Conservation (phyloP, 2,797 vertebrate species). For the Megaceryle alcyon region DNA sequence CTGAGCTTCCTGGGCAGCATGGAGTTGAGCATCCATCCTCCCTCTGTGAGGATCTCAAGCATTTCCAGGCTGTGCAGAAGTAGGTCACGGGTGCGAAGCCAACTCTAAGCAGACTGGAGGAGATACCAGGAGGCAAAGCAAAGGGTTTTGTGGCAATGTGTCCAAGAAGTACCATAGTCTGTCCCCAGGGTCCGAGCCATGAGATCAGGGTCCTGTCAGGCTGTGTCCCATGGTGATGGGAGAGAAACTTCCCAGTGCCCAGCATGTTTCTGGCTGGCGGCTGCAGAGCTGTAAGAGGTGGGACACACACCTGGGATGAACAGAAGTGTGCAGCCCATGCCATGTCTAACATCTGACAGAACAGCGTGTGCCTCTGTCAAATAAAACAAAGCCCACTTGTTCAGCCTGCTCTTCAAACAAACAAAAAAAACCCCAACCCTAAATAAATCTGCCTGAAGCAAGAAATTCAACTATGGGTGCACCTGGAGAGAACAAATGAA, state of each 20-base stretch:
- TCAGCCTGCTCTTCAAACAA: not conserved
- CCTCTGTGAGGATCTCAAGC: not conserved
- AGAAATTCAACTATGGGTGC: not conserved
- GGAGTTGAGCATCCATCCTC: not conserved
- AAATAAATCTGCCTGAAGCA: constrained; percentile 17
- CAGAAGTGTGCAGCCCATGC: rapidly evolving
- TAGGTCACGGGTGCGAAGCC: not conserved
- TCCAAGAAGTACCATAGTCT: not conserved
- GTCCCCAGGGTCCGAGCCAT: not conserved
- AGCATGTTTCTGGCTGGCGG: not conserved
- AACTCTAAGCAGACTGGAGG: not conserved
- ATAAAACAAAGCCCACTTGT: not conserved
- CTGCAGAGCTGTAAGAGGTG: not conserved
- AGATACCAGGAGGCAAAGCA: not conserved
- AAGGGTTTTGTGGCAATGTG: not conserved
- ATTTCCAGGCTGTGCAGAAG: not conserved
- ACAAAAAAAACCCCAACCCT: not conserved
- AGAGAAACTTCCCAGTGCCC: not conserved
- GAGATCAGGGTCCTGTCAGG: not conserved
- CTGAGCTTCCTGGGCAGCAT: not conserved
- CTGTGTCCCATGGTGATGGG: rapidly evolving
- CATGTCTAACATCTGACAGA: not conserved
- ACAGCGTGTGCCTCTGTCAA: not conserved
- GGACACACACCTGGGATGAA: not conserved
- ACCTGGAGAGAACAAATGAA: not conserved